Base-by-base conservation (phyloP, 2,888 invertebrate species). In the Furcula furcula region DNA sequence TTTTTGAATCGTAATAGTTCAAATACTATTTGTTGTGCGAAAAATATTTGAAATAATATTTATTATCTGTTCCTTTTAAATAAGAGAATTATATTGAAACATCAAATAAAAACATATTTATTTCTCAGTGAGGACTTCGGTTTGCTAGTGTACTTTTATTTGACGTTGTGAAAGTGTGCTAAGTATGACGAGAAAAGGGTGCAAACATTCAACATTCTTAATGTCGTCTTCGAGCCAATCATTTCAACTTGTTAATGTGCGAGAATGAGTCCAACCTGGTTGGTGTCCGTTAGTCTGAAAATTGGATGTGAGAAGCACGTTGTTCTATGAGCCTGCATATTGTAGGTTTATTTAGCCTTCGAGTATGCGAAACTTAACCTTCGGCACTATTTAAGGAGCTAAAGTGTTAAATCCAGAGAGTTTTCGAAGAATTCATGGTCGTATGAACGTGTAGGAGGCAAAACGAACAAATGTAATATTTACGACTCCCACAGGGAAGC, bases 101-200 rank as follows among this genome's bases (percentile, higher is more conserved):
- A 62, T 59, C 65, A 55, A 60, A 50, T 55, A 42, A 51, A 51
- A 46, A 66, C 59, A 53, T 72, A 69, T 73, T 67, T 72, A 69
- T 66, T 73, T 67, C 62, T 71, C 62, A 58, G 61, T 72, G 72
- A 74, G 71, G 75, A 81, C 76, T 80, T 77, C 72, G 74, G 73
- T 77, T 81, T 82, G 76, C 76, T 83, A 83, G 85, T 81, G 76
- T 80, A 76, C 55, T 66, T 72, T 76, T 74, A 63, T 76, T 73
- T 76, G 75, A 73, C 75, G 65, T 75, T 77, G 80, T 85, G 78
- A 75, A 77, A 74, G 76, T 82, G 83, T 81, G 75, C 60, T 69
- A 69, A 67, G 63, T 67, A 70, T 71, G 69, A 66, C 63, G 69
- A 68, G 65, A 66, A 62, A 64, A 62, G 54, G 67, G 75, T 75